phyloP scores from a whole-genome alignment of 2,797 vertebrate species.

The Melanogrammus aeglefinus region DNA sequence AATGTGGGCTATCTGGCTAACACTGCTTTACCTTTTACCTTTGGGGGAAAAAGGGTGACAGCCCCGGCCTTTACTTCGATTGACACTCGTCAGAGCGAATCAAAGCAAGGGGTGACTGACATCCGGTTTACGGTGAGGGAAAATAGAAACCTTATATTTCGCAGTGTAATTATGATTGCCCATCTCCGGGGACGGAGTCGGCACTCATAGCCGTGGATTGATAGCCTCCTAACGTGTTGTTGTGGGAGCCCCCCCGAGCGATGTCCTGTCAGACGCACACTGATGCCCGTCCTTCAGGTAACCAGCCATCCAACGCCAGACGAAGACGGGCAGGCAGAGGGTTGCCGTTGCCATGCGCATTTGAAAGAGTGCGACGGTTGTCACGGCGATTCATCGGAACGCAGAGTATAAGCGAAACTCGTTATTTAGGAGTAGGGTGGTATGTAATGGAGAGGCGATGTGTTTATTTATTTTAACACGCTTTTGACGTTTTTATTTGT shows the following conservation, averaged over 20 bases:
- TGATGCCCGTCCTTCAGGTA: background rate
- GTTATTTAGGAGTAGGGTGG: background rate
- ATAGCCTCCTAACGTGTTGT: background rate
- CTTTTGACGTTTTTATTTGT: background rate
- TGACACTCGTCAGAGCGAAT: too few species aligned
- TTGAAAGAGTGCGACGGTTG: background rate
- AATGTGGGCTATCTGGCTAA: background rate
- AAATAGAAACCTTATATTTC: background rate
- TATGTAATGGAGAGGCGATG: background rate
- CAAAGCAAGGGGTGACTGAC: too few species aligned
- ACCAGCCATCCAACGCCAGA: background rate
- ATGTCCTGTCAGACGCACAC: background rate
- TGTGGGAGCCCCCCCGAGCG: background rate
- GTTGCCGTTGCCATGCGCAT: background rate
- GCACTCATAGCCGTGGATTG: background rate
- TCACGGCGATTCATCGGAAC: background rate
- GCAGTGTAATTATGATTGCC: background rate
- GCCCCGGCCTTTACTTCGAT: too few species aligned
- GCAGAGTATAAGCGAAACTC: background rate
- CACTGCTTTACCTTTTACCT: background rate
- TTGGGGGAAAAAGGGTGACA: too few species aligned
- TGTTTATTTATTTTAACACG: background rate
- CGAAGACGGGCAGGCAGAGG: background rate
- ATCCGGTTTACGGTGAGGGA: too few species aligned
- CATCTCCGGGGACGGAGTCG: background rate